A percentile compares a stretch with the other conserved stretches of the same genome.
These are phyloP conservation scores for Probaryconus sp. DNA, from an alignment of 1,140 invertebrate species.

Conservation along the genomic window DNA sequence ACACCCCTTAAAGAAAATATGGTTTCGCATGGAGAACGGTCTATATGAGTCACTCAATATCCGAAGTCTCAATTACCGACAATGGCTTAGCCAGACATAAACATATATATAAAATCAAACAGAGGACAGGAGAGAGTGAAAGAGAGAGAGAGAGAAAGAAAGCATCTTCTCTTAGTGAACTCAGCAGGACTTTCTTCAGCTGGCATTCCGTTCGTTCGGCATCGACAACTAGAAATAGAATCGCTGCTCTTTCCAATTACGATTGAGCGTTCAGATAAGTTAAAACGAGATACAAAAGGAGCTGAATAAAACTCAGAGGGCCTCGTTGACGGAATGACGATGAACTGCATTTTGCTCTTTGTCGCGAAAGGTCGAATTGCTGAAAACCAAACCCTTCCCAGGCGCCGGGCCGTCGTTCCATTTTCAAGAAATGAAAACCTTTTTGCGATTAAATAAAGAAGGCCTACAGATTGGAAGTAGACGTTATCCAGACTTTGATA, in stretches of 20 bases:
- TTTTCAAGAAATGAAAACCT: background rate
- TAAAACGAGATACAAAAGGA: slow-evolving; percentile 38
- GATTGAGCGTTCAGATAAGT: slow-evolving; percentile 27
- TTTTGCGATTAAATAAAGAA: too few relatives aligned
- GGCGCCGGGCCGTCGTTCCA: background rate
- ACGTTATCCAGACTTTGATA: too few relatives aligned
- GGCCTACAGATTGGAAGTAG: too few relatives aligned
- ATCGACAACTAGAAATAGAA: slow-evolving; percentile 35
- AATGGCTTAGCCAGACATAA: background rate
- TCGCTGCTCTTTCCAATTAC: slow-evolving; percentile 31
- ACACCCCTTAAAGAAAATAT: too few relatives aligned
- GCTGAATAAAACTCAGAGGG: background rate
- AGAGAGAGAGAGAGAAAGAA: slow-evolving; percentile 12
- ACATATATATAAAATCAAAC: background rate
- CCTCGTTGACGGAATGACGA: slow-evolving; percentile 28
- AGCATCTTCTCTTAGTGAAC: slow-evolving; percentile 9
- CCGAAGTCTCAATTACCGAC: background rate
- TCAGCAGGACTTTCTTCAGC: slow-evolving; percentile 11
- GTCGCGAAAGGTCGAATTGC: slow-evolving; percentile 18
- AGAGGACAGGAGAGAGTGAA: too few relatives aligned
- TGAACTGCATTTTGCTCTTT: slow-evolving; percentile 13
- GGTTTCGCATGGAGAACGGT: too few relatives aligned
- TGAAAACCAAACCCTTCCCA: background rate
- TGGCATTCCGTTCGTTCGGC: slow-evolving; percentile 23
- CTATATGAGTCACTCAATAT: too few relatives aligned